Evolutionary conservation across 2,797 vertebrate genomes (phyloP).

Genomic region (Atherinosoma microstoma): DNA sequence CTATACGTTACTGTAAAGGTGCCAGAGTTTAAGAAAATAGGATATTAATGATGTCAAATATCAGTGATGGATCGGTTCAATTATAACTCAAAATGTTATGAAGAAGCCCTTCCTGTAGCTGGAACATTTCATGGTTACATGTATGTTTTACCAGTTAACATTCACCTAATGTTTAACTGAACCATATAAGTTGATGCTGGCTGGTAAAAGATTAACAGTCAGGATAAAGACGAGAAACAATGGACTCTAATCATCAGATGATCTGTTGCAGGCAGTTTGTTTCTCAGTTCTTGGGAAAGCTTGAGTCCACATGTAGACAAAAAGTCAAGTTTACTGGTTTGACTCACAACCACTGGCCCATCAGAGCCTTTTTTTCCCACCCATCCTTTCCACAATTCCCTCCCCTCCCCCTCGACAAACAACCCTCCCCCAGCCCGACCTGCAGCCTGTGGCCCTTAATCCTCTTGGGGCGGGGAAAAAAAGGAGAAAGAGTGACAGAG

Average conservation of each 20-base stretch:
- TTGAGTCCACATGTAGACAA: neutral
- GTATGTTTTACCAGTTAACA: no score
- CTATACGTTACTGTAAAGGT: no score
- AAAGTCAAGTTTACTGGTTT: slow-evolving; percentile 58
- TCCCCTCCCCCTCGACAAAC: slow-evolving; percentile 22
- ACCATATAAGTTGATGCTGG: no score
- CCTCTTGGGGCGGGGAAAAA: slow-evolving; percentile 80
- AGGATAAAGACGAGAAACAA: neutral
- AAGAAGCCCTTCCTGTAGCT: no score
- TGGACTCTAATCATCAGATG: neutral
- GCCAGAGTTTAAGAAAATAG: no score
- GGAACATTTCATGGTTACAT: no score
- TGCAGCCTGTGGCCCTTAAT: slow-evolving; percentile 85
- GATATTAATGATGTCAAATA: no score
- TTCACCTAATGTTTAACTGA: no score
- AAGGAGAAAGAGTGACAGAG: slow-evolving; percentile 38
- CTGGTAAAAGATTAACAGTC: neutral
- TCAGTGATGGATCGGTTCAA: no score
- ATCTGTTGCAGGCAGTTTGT: slow-evolving; percentile 9
- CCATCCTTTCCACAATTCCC: slow-evolving; percentile 15
- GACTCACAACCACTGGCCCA: slow-evolving; percentile 36
- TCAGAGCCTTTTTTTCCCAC: slow-evolving; percentile 32
- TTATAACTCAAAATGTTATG: no score
- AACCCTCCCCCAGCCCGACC: slow-evolving; percentile 60
- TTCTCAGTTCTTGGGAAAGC: neutral